Evolutionary conservation across 2,113 vertebrate species (phyloP).

Genomic region (Toxotes jaculatrix): DNA sequence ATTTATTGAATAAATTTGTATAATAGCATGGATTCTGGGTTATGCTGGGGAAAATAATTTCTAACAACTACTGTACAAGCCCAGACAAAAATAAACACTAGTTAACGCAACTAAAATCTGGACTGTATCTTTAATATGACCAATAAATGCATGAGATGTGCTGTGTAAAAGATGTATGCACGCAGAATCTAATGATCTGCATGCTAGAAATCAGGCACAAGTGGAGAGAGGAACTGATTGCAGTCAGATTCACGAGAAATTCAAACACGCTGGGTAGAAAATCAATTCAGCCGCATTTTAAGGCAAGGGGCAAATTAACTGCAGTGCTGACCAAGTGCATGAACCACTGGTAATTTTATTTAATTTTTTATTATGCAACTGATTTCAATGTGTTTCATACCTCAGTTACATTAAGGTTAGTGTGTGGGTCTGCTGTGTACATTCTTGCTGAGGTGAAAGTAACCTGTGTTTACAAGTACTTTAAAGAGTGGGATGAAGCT

Average conservation of each 20-base stretch:
- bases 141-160: neutral
- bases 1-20: conserved; percentile 3
- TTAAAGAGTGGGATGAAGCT: conserved; percentile 44
- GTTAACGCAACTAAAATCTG: neutral
- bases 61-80: neutral
- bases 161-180: neutral
- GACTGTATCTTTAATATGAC: neutral
- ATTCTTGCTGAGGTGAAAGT: conserved; percentile 7
- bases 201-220: neutral
- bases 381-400: conserved; percentile 30
- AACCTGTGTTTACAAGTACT: conserved; percentile 29
- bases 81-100: neutral
- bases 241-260: conserved; percentile 11
- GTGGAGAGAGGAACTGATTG: neutral
- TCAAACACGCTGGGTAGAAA: neutral
- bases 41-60: neutral
- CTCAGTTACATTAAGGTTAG: conserved; percentile 39
- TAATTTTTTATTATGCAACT: conserved; percentile 22
- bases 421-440: conserved; percentile 21
- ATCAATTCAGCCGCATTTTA: conserved; percentile 4
- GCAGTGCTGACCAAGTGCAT: neutral
- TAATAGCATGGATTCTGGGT: neutral
- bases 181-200: neutral
- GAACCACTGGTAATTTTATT: conserved; percentile 21
- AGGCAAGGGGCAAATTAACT: neutral